A percentile compares a stretch with the other conserved stretches of the same genome.
These are phyloP conservation scores for Pedicia rivosa DNA, from an alignment of 2,888 invertebrate genomes.

Conservation along the genomic window DNA sequence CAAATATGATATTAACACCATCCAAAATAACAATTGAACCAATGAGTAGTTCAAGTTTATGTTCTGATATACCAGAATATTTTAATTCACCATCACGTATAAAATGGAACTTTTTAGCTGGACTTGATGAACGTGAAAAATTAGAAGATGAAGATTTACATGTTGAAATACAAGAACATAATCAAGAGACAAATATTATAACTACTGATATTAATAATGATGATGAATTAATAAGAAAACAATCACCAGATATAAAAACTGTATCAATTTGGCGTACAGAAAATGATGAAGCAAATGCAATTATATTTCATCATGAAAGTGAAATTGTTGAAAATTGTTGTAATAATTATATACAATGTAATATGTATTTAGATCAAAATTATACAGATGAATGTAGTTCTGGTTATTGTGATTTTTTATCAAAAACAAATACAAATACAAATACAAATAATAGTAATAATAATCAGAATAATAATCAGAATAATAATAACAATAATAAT, in stretches of 20 bases:
- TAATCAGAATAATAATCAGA: neutral
- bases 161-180: constrained; percentile 3
- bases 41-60: constrained; percentile 19
- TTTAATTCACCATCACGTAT: constrained; percentile 31
- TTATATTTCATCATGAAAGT: constrained; percentile 29
- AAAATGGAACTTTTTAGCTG: constrained; percentile 30
- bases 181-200: neutral
- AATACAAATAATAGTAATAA: neutral
- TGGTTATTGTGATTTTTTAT: constrained; percentile 5
- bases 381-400: neutral
- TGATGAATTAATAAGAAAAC: constrained; percentile 7
- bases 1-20: constrained; percentile 22
- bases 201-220: constrained; percentile 6
- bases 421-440: constrained; percentile 5
- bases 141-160: constrained; percentile 3
- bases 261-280: constrained; percentile 21
- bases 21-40: constrained; percentile 25
- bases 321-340: constrained; percentile 30
- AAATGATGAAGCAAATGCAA: constrained; percentile 25
- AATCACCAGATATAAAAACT: constrained; percentile 11
- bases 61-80: constrained; percentile 25
- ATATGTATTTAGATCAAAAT: constrained; percentile 21
- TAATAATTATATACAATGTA: constrained; percentile 28
- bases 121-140: constrained; percentile 1
- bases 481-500: constrained; percentile 4